Evolutionary conservation across 64 coral and sea anemone species (phyloP), one percentile per base, ranked within the genome.

Genomic region (Stichodactyla mertensii): DNA sequence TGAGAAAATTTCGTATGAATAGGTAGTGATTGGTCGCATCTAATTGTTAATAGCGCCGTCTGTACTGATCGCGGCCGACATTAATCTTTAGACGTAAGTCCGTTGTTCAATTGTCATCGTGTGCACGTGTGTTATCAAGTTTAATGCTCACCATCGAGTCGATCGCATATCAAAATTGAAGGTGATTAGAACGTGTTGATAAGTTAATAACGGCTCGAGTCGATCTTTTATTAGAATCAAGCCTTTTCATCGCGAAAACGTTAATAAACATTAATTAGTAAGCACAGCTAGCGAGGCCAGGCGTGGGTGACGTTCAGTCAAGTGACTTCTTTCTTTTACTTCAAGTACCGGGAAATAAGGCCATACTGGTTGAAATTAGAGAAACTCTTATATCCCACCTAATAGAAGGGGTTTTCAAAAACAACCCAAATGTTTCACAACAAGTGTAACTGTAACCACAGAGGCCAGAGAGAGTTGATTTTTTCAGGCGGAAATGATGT

Each of bases 181-280:
- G 5, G 26, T 26, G 69, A 74, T 74, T 26, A 74, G 9, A 10
- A 31, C 24, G 24, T 31, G 69, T 74, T 74, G 69, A 74, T 27
- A 74, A 74, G 69, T 74, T 74, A 74, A 74, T 74, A 74, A 74
- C 69, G 69, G 24, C 27, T 13, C 26, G 11, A 74, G 20, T 70
- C 24, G 8, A 58, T 27, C 69, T n/a, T n/a, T 7, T n/a, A 23
- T n/a, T 74, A 5, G 56, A 58, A 74, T 74, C 69, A 74, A 31
- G 24, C 24, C 69, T 74, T 74, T 31, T 74, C 69, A 27, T 66
- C 62, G 19, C 62, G 62, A 66, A 6, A 66, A 74, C 69, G 69
- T 74, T 74, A 74, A 74, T 74, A 74, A 74, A 74, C 69, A 74
- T 74, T 74, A 74, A 74, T 74, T 27, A 31, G 69, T 74, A 13